These are phyloP conservation scores for Drosophila setifemur DNA, from an alignment of 1,140 invertebrate genomes.

Conservation along the genomic window DNA sequence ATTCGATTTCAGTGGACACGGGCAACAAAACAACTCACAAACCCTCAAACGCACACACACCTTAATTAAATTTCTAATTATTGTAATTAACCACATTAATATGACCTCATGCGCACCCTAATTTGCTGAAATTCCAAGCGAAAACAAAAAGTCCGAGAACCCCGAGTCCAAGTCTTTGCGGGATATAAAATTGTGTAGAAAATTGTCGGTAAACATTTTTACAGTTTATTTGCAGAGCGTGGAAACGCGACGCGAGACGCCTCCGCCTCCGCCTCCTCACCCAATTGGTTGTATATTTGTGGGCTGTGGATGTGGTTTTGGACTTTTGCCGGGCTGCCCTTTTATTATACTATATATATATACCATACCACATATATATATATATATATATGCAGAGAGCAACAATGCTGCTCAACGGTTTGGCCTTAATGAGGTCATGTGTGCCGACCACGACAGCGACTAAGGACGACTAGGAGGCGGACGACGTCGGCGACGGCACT, in stretches of 20 bases:
- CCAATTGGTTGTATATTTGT: conserved; percentile 36
- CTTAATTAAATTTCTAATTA: conserved; percentile 81
- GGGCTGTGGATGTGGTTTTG: conserved; percentile 32
- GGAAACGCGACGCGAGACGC: conserved; percentile 39
- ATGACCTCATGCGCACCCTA: conserved; percentile 79
- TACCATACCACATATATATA: background rate
- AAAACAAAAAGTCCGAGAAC: conserved; percentile 21
- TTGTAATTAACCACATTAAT: conserved; percentile 81
- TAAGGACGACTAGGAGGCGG: conserved; percentile 12
- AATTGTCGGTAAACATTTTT: conserved; percentile 81
- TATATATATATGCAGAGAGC: background rate
- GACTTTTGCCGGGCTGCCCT: conserved; percentile 39
- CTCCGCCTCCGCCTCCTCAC: background rate
- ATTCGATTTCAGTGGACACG: conserved; percentile 66
- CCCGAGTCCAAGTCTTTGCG: conserved; percentile 21
- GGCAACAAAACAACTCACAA: conserved; percentile 5
- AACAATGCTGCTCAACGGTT: conserved; percentile 50
- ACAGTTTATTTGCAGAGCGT: conserved; percentile 72
- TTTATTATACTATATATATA: conserved; percentile 45
- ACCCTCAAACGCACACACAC: conserved; percentile 47
- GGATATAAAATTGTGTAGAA: conserved; percentile 80
- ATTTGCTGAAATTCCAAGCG: conserved; percentile 71
- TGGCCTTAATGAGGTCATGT: conserved; percentile 79
- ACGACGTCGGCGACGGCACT: conserved; percentile 22
- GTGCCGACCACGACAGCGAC: conserved; percentile 58